Base-by-base conservation (phyloP, 2,888 invertebrate genomes). In the Abrostola tripartita region DNA sequence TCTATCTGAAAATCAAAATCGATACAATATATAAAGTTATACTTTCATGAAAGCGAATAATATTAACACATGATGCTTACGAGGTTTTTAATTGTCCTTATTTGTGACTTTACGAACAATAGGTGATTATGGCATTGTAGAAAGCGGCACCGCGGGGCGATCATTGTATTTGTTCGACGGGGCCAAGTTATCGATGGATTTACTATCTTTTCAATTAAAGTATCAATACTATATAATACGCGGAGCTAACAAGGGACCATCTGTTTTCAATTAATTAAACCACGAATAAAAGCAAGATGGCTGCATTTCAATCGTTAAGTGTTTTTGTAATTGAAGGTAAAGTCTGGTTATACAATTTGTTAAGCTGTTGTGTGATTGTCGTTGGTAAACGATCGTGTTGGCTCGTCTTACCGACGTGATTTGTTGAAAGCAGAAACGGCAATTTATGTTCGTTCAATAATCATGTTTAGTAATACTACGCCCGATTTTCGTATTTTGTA, bases 261-360 rank as follows among this genome's bases (percentile, higher is more conserved):
- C 92, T 93, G 93, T 93, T 90, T 90, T 88, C 90, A 87, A 92
- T 93, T 92, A 92, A 93, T 93, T 92, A 90, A 87, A 80, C 76
- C 81, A 81, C 82, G 88, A 87, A 90, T 87, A 84, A 82, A 81
- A 79, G 79, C 78, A 63, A 40, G 78, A 83, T 85, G 73, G 71
- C 37, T 73, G 81, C 75, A 78, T 82, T 78, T 85, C 84, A 84
- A 84, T 79, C 82, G 83, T 81, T 84, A 84, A 81, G 65, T 77
- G 71, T 63, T 81, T 69, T 69, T 73, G 67, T 72, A 71, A 69
- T 81, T 81, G 68, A 76, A 78, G 61, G 74, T 81, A 64, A 59
- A 61, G 64, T 65, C 52, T 65, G 50, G 38, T 35, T 47, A 52
- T 51, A 44, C 2, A 52, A 37, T 60, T 4, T 60, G 52, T 50